A percentile compares a stretch with the other conserved stretches of the same genome.
These are phyloP conservation scores for Heliconius erato DNA, from an alignment of 2,888 invertebrate species.

Conservation along the genomic window DNA sequence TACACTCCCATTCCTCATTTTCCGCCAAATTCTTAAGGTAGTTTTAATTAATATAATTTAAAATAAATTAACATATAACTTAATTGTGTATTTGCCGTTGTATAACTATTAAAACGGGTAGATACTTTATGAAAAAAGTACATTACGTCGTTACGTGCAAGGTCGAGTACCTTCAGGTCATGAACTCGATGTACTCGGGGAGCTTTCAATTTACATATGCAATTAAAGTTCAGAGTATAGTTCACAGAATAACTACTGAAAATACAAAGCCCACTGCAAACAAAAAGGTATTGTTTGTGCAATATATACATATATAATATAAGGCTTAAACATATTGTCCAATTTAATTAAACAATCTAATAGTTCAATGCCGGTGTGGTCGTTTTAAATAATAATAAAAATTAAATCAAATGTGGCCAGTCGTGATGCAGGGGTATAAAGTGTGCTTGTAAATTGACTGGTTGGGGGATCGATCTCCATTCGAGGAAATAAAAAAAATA, in stretches of 20 bases:
- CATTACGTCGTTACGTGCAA: conserved; percentile 43
- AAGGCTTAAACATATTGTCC: conserved; percentile 18
- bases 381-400: too few relatives aligned
- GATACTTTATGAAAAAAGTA: conserved; percentile 10
- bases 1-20: too few relatives aligned
- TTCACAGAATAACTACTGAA: conserved; percentile 45
- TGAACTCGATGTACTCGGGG: conserved; percentile 56
- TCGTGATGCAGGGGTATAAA: too few relatives aligned
- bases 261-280: conserved; percentile 45
- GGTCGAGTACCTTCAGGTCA: conserved; percentile 60
- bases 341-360: neutral
- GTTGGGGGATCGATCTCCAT: too few relatives aligned
- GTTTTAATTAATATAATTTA: too few relatives aligned
- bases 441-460: too few relatives aligned
- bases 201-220: conserved; percentile 67
- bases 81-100: too few relatives aligned
- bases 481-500: too few relatives aligned
- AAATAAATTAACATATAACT: too few relatives aligned
- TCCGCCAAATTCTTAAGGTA: too few relatives aligned
- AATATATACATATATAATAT: conserved; percentile 22
- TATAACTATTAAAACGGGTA: neutral
- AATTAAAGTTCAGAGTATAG: conserved; percentile 66
- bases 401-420: too few relatives aligned
- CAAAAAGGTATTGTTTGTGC: conserved; percentile 38
- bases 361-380: neutral